Evolutionary conservation across 2,797 vertebrate species (phyloP).

Genomic region (Acipenser transmontanus): DNA sequence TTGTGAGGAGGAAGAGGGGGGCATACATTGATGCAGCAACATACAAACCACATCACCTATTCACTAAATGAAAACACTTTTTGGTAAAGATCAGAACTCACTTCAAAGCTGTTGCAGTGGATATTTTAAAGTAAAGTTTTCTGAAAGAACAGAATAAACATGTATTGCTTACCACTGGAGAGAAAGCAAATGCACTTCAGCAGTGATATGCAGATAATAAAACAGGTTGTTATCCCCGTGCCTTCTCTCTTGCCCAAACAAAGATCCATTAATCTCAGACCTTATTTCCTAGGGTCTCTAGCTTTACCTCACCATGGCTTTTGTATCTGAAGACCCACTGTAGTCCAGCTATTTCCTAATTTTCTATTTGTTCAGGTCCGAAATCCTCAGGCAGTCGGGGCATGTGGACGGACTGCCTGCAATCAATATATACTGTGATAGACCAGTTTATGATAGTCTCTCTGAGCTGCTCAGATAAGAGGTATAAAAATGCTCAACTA

Average conservation of each 20-base stretch:
- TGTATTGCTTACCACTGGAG: not conserved
- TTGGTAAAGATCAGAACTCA: not conserved
- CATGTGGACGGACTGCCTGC: not conserved
- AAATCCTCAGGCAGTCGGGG: not conserved
- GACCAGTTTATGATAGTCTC: slow-evolving; percentile 13
- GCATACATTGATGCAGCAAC: not conserved
- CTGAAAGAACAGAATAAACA: not conserved
- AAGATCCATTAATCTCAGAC: not conserved
- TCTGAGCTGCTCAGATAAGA: not conserved
- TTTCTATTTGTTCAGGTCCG: slow-evolving; percentile 12
- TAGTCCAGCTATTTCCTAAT: not conserved
- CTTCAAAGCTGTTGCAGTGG: not conserved
- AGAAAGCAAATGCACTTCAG: not conserved
- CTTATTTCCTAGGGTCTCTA: not conserved
- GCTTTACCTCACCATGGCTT: not conserved
- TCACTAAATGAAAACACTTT: not conserved
- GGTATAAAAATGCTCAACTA: rapidly evolving
- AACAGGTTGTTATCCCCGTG: not conserved
- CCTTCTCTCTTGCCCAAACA: not conserved
- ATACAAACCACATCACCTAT: not conserved
- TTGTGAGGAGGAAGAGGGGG: no score
- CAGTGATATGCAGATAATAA: not conserved
- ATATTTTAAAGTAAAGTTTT: not conserved
- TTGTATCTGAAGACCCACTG: not conserved
- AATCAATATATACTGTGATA: not conserved